Evolutionary conservation across 37 sponge, comb jelly and placozoan species (phyloP), one percentile per base, ranked within the genome.

Genomic region (Halichondria panicea): DNA sequence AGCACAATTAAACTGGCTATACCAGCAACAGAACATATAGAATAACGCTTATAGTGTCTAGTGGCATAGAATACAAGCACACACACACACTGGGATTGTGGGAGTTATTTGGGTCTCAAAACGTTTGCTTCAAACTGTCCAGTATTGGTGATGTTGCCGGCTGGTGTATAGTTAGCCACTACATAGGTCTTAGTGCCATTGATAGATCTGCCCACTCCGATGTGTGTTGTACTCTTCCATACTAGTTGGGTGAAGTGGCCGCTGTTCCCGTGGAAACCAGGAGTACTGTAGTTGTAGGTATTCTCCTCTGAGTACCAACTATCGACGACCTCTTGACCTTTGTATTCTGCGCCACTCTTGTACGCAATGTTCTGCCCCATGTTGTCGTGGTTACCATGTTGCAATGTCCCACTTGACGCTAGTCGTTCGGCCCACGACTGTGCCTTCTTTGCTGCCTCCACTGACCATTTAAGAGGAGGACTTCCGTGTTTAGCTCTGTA

Each of bases 241-340:
- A 96, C 89, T 25, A 96, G 19, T 70, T 96, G 97, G 7, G 97
- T 96, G 66, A 96, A 96, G 81, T 96, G 97, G 9, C 97, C 97
- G 22, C 94, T 93, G 53, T 39, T 61, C 1, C 80, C 24, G 43
- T 68, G 55, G 54, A 96, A 96, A 0, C 85, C 83, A 0, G 94
- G 91, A 18, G 50, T 62, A 52, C 54, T 58, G 80, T 76, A 96
- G 63, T 84, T 60, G 83, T 96, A 96, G 65, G 85, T 72, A 30
- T 84, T 66, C 1, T 84, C 75, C 56, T 96, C 97, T 22, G 81
- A 38, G 74, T 96, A 96, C 97, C 97, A 95, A 63, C 68, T 81
- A 24, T 88, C 76, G 22, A 76, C 83, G 0, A 56, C 84, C 31
- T 74, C 65, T 30, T 71, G 50, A 15, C 66, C 92, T 3, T 77